Evolutionary conservation across 2,113 vertebrate genomes (phyloP), one percentile per base, ranked within the genome.

Genomic region (Pseudonaja textilis): DNA sequence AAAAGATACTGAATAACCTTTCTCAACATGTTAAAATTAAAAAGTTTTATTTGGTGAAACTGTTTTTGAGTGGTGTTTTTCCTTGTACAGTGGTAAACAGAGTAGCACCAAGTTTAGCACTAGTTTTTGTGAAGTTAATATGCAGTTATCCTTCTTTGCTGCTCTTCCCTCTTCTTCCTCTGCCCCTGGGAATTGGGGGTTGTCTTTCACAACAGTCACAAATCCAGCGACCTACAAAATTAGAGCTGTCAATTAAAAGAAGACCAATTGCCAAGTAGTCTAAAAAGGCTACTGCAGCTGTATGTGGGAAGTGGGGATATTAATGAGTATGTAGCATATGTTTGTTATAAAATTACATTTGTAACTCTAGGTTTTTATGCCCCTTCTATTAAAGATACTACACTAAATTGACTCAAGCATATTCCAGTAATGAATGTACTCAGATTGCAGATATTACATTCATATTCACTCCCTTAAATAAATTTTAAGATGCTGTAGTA

Each of bases 201-300:
- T 98, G 98, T 97, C 98, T 98, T 96, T 98, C 98, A 96, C 99
- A 99, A 97, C 99, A 98, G 96, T 99, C 98, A 98, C 99, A 99
- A 93, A 99, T 98, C 99, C 99, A 99, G 97, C 98, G 98, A 97
- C 99, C 99, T 99, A 98, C 93, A 94, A 97, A 96, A 97, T 95
- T 45, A 96, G 96, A 96, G 91, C 94, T 96, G 81, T 95, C 59
- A 94, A 91, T 92, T 92, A 96, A 95, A 94, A 96, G 10, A 11
- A 14, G 57, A 81, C 25, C 54, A 90, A 87, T 52, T 34, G 50
- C 50, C 26, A 74, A 26, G 10, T 85, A 59, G 29, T 52, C 50
- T 92, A 85, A 50, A 85, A 85, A 26, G 20, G 39, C 25, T 57
- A 26, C n/a, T 89, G 18, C 14, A 81, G 45, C 14, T 55, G 14